A percentile compares a stretch with the other conserved stretches of the same genome.
Conservation (phyloP, 1,140 invertebrate species). For the Carposina sasakii region DNA sequence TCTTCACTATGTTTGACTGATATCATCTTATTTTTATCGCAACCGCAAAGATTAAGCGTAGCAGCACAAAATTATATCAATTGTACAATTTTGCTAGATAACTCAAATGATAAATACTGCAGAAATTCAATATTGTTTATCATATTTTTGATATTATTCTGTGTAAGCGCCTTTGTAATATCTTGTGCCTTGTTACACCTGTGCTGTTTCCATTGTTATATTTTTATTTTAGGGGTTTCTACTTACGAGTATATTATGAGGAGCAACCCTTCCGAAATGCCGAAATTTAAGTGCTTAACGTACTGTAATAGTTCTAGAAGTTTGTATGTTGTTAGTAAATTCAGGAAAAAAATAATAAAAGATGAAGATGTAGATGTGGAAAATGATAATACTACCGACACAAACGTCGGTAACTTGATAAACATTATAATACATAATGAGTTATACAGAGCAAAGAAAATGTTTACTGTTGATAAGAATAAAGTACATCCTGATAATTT, state of each 20-base stretch:
- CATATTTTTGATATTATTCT: conserved; percentile 77
- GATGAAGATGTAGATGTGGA: background rate
- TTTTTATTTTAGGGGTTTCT: conserved; percentile 86
- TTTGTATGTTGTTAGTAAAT: conserved; percentile 18
- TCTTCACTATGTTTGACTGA: conserved; percentile 79
- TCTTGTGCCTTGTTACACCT: conserved; percentile 88
- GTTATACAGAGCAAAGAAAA: conserved; percentile 45
- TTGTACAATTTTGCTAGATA: conserved; percentile 30
- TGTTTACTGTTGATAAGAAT: conserved; percentile 45
- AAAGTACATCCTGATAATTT: conserved; percentile 61
- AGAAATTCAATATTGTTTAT: conserved; percentile 72
- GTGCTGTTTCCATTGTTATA: conserved; percentile 92
- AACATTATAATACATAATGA: conserved; percentile 46
- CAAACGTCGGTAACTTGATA: conserved; percentile 40
- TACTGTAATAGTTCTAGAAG: conserved; percentile 18
- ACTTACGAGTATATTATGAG: conserved; percentile 89
- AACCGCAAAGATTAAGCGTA: conserved; percentile 71
- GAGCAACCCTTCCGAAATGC: conserved; percentile 12
- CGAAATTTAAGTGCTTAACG: conserved; percentile 4
- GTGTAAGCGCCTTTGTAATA: conserved; percentile 82
- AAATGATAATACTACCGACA: conserved; percentile 12
- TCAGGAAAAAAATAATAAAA: conserved; percentile 8
- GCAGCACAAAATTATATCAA: conserved; percentile 57
- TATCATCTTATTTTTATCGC: conserved; percentile 75
- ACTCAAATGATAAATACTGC: conserved; percentile 40